Percentiles rank a stretch among this genome's conserved stretches.
Evolutionary conservation across 1,140 invertebrate species (phyloP).

Genomic region (Ceratoteleas bidentatus): DNA sequence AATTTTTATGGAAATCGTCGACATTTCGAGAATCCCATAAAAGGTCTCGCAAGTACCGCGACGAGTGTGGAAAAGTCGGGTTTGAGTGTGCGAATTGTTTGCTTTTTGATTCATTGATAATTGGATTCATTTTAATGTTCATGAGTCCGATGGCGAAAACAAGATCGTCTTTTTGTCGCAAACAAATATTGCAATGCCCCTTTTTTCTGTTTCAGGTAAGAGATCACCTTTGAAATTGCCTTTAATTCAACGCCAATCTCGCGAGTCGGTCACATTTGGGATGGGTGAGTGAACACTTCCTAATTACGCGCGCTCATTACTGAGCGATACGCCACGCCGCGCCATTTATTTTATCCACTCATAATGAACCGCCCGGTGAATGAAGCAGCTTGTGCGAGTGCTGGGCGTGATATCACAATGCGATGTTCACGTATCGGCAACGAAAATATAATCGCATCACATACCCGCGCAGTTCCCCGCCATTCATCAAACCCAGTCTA

Average conservation of each 20-base stretch:
- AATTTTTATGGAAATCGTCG: neutral
- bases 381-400: slow-evolving; percentile 10
- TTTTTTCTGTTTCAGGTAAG: slow-evolving; percentile 55
- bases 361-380: slow-evolving; percentile 44
- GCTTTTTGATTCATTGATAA: neutral
- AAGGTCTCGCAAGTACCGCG: too few relatives aligned
- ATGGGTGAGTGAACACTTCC: slow-evolving; percentile 49
- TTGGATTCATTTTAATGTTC: neutral
- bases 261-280: slow-evolving; percentile 22
- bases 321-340: slow-evolving; percentile 26
- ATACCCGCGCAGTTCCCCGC: neutral
- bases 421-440: slow-evolving; percentile 22
- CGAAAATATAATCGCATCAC: slow-evolving; percentile 39
- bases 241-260: slow-evolving; percentile 42
- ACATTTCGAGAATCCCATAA: too few relatives aligned
- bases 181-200: slow-evolving; percentile 12
- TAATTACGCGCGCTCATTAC: slow-evolving; percentile 55
- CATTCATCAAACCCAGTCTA: slow-evolving; percentile 31
- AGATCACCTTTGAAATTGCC: slow-evolving; percentile 41
- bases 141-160: neutral
- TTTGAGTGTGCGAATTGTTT: too few relatives aligned
- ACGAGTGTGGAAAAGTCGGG: too few relatives aligned
- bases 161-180: neutral
- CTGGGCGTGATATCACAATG: too few relatives aligned
- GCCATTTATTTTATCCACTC: slow-evolving; percentile 47